Evolutionary conservation across 2,113 vertebrate genomes (phyloP).

Genomic region (Romanogobio albipinnatus): DNA sequence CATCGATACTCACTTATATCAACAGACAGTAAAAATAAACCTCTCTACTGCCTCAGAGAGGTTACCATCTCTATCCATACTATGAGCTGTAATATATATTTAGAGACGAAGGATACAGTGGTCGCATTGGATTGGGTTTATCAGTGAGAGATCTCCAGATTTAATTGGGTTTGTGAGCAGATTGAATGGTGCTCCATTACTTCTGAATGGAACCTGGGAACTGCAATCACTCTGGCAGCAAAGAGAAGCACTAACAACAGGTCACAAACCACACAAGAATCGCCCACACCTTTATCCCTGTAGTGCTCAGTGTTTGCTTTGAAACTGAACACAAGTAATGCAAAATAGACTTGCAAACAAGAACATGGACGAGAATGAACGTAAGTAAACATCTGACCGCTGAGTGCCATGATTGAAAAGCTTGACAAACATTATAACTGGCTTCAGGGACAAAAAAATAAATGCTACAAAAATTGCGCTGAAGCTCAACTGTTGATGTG

Average conservation of each 20-base stretch:
- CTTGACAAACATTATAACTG: not conserved
- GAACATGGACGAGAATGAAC: not conserved
- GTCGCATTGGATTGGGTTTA: constrained; percentile 57
- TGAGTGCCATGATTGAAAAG: not conserved
- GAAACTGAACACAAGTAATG: not conserved
- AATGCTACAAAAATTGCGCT: not conserved
- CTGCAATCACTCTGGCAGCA: constrained; percentile 57
- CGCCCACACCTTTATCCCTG: not conserved
- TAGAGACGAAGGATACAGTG: constrained; percentile 55
- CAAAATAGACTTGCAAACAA: not conserved
- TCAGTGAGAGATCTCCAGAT: constrained; percentile 61
- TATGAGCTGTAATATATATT: constrained; percentile 49
- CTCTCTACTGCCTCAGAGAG: constrained; percentile 14
- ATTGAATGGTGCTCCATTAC: constrained; percentile 63
- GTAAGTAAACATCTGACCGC: not conserved
- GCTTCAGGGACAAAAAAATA: not conserved
- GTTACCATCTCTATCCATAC: not conserved
- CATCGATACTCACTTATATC: constrained; percentile 20
- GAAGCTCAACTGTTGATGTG: not conserved
- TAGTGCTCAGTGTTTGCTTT: not conserved
- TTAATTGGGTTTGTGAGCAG: constrained; percentile 68
- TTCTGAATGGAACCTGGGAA: constrained; percentile 51
- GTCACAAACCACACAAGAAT: constrained; percentile 11
- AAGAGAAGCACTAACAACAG: constrained; percentile 47
- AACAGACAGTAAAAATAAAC: constrained; percentile 12